Conservation (phyloP, 2,888 invertebrate species). For the Mechanitis mazaeus region DNA sequence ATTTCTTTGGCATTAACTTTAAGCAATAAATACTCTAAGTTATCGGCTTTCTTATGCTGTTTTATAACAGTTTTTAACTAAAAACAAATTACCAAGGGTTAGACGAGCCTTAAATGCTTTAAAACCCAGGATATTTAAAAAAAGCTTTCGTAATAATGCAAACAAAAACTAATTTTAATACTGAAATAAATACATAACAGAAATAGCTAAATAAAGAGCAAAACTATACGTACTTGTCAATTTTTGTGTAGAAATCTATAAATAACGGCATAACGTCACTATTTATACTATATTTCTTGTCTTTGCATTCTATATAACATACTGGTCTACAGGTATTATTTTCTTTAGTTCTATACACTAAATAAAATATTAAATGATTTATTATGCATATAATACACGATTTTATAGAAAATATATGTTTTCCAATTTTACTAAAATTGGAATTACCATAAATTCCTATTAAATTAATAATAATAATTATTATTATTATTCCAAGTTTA, state of each 20-base stretch:
- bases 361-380: background rate
- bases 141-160: no score
- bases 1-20: no score
- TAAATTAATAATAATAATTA: no score
- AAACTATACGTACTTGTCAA: conserved; percentile 44
- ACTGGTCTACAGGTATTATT: conserved; percentile 42
- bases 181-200: background rate
- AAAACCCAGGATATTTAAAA: no score
- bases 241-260: conserved; percentile 34
- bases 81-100: no score
- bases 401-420: background rate
- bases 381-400: background rate
- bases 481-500: no score
- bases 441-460: no score
- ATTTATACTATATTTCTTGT: conserved; percentile 50
- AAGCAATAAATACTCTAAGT: no score
- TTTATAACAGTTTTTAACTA: no score
- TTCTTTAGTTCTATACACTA: conserved; percentile 14
- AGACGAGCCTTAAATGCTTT: no score
- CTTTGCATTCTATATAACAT: conserved; percentile 60
- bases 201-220: background rate
- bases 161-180: background rate
- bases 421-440: no score
- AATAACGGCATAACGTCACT: conserved; percentile 49
- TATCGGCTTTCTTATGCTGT: no score